Base-by-base conservation (phyloP, 2,113 vertebrate genomes). In the Empidonax traillii region DNA sequence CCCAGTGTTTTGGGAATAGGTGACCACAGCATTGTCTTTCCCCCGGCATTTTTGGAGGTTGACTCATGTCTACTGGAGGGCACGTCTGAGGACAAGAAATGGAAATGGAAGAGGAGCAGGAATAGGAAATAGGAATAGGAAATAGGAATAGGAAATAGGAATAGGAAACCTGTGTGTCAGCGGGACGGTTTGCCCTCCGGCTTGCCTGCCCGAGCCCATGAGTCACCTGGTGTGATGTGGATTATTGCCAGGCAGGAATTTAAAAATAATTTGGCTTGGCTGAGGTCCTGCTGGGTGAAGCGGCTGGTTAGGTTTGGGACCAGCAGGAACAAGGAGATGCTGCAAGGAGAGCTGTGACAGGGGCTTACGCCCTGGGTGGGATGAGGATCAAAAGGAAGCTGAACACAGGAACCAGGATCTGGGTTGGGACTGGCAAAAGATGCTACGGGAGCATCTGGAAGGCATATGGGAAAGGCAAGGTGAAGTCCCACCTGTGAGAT, bases 211-310 rank as follows among this genome's bases (percentile, higher is more conserved):
- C 1, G 1, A 71, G 85, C 63, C 86, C 5, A 0, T 91, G 94
- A 93, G 78, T 96, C 88, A 95, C 90, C 96, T 84, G 90, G 68
- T 84, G 65, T 71, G 86, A 68, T 80, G 20, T 0, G 2, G 80
- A 82, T 92, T 94, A 88, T 77, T 90, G 83, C 75, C 68, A 93
- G 76, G 53, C 56, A 76, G 92, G 89, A 93, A 81, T 87, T 86
- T 58, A 81, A 94, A 92, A 88, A 78, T 87, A 92, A 92, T 93
- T 75, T 82, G 43, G 27, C 63, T 96, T 90, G 87, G 55, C 85
- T 1, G 4, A 77, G 56, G 51, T 95, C 47, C 63, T 93, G 71
- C 59, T 68, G 33, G 33, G 82, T 77, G 75, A 93, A 85, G 59
- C 1, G 4, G 25, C 77, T 66, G 18, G 53, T 44, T 89, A 30